A percentile compares a stretch with the other conserved stretches of the same genome.
phyloP scores from a whole-genome alignment of 2,797 vertebrate genomes.

The Echeneis naucrates region DNA sequence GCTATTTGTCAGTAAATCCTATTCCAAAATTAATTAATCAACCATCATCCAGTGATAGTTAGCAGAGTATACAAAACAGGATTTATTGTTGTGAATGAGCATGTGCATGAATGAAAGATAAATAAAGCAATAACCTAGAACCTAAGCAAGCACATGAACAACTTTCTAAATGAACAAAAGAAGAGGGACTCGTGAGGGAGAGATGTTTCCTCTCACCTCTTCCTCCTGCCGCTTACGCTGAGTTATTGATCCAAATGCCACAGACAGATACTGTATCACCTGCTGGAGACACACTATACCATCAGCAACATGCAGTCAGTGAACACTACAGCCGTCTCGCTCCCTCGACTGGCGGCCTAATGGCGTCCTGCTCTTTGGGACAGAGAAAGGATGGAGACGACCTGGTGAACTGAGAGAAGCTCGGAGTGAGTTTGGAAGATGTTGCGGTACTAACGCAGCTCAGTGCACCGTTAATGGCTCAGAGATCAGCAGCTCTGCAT shows the following conservation, averaged over 20 bases:
- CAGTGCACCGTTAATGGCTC: constrained; percentile 48
- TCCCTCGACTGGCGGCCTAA: constrained; percentile 9
- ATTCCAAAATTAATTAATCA: constrained; percentile 15
- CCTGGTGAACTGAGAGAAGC: constrained; percentile 44
- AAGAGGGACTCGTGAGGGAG: neutral
- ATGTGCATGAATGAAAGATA: constrained; percentile 23
- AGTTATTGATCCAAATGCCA: constrained; percentile 62
- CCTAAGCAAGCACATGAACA: neutral
- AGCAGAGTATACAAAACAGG: constrained; percentile 8
- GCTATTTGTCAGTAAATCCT: constrained; percentile 68
- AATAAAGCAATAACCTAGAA: constrained; percentile 5
- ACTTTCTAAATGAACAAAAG: constrained; percentile 1
- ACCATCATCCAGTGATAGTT: constrained; percentile 30
- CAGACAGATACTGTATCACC: constrained; percentile 66
- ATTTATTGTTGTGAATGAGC: constrained; percentile 28
- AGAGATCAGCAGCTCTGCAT: constrained; percentile 43
- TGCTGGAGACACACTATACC: constrained; percentile 57
- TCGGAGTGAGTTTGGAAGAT: constrained; percentile 26
- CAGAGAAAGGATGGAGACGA: constrained; percentile 21
- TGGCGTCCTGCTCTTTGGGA: constrained; percentile 35
- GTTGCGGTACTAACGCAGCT: constrained; percentile 52
- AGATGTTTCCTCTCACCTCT: constrained; percentile 16
- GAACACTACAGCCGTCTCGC: constrained; percentile 21
- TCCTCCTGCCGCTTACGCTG: constrained; percentile 39
- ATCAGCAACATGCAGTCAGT: constrained; percentile 37